These are phyloP conservation scores for Hypolimnas misippus DNA, from an alignment of 2,888 invertebrate species.

Conservation along the genomic window DNA sequence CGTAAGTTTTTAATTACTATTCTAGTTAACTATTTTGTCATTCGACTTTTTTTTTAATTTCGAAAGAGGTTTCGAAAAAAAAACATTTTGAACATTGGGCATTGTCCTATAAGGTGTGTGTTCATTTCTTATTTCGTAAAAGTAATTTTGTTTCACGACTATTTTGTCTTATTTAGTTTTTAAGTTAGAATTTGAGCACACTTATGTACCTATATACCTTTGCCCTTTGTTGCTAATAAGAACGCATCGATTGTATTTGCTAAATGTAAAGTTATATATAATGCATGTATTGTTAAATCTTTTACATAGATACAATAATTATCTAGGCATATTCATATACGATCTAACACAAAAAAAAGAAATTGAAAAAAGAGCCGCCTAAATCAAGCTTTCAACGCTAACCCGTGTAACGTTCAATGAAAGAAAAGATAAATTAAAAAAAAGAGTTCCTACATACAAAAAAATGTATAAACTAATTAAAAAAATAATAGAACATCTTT, in stretches of 20 bases:
- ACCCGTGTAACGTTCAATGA: too few relatives aligned
- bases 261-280: background rate
- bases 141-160: background rate
- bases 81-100: too few relatives aligned
- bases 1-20: slow-evolving; percentile 56
- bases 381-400: too few relatives aligned
- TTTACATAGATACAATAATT: too few relatives aligned
- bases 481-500: background rate
- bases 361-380: too few relatives aligned
- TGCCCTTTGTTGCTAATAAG: slow-evolving; percentile 29
- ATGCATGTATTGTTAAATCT: background rate
- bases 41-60: background rate
- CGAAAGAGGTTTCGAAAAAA: too few relatives aligned
- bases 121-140: background rate
- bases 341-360: too few relatives aligned
- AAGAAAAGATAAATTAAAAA: too few relatives aligned
- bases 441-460: background rate
- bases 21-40: background rate
- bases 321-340: too few relatives aligned
- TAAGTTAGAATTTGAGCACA: background rate
- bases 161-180: background rate
- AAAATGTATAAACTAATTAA: slow-evolving; percentile 1
- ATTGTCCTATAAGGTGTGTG: too few relatives aligned
- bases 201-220: background rate
- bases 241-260: background rate